phyloP scores from a whole-genome alignment of 2,113 vertebrate genomes.

The Neotoma lepida region DNA sequence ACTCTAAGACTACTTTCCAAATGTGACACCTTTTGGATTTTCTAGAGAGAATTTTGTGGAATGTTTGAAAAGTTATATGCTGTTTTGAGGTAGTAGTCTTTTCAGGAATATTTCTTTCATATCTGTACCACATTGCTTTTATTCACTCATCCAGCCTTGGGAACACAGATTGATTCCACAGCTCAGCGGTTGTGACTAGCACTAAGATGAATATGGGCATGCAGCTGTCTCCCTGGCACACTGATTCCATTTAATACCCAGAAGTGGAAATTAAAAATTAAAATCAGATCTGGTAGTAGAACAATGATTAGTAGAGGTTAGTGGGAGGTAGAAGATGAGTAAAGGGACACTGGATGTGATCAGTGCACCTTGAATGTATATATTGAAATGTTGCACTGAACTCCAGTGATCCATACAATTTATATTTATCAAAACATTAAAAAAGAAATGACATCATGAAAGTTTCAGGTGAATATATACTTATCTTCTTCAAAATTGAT shows the following conservation, averaged over 20 bases:
- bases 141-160: neutral
- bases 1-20: neutral
- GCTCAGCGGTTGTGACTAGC: neutral
- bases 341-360: neutral
- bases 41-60: neutral
- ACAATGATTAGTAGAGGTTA: neutral
- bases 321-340: neutral
- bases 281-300: neutral
- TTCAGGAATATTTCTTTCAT: neutral
- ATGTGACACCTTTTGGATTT: neutral
- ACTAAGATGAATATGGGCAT: no score
- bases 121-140: neutral
- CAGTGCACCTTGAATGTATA: neutral
- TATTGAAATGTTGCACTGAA: neutral
- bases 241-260: neutral
- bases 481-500: neutral
- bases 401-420: neutral
- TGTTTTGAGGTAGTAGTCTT: neutral
- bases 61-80: neutral
- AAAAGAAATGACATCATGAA: neutral
- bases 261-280: neutral
- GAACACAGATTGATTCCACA: neutral
- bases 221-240: neutral
- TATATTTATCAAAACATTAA: neutral
- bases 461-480: neutral